phyloP scores from a whole-genome alignment of 2,797 vertebrate species.

The Manis pentadactyla region DNA sequence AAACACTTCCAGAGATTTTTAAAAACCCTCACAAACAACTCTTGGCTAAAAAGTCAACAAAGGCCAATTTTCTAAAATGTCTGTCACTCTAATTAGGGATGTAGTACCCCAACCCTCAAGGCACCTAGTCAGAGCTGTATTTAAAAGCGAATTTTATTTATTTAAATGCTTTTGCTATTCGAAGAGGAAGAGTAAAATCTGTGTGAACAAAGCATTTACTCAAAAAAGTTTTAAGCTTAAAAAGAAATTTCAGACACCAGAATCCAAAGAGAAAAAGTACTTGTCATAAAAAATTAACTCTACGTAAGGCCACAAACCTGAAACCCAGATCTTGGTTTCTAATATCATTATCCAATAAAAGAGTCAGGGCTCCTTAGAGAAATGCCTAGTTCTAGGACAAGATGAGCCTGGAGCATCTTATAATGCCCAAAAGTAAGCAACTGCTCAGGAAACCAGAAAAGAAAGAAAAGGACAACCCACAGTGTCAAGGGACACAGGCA shows the following conservation, averaged over 20 bases:
- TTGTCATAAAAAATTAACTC: neutral
- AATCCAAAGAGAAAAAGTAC: neutral
- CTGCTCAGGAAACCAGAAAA: neutral
- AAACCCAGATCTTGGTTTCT: neutral
- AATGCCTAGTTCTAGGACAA: neutral
- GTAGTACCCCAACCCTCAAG: neutral
- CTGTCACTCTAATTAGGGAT: neutral
- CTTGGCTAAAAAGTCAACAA: neutral
- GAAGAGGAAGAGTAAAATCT: neutral
- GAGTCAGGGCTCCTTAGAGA: neutral
- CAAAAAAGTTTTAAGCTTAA: neutral
- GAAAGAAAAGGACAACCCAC: neutral
- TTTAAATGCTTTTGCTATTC: neutral
- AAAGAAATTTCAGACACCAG: neutral
- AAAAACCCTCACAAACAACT: neutral
- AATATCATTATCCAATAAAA: neutral
- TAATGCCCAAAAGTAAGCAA: neutral
- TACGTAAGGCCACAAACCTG: neutral
- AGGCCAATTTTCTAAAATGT: neutral
- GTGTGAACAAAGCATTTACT: neutral
- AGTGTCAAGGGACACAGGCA: neutral
- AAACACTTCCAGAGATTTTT: neutral
- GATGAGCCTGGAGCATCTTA: neutral
- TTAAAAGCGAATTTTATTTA: neutral
- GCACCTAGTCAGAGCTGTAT: neutral